These are phyloP conservation scores for Copidosoma floridanum DNA, from an alignment of 1,140 invertebrate genomes.

Conservation along the genomic window DNA sequence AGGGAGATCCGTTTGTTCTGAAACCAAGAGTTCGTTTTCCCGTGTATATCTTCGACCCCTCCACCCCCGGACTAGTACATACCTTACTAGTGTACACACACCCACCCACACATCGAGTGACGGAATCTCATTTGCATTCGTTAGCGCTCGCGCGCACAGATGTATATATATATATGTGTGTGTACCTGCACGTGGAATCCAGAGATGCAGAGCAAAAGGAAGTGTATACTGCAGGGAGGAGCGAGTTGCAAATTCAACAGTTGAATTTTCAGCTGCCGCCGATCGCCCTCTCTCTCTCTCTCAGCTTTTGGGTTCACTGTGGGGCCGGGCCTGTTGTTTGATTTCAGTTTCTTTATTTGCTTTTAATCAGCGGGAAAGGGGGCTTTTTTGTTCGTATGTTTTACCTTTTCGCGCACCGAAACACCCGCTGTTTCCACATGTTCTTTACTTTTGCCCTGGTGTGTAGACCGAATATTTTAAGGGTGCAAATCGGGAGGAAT, in stretches of 20 bases:
- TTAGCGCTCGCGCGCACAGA: conserved; percentile 6
- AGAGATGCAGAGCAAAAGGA: no score
- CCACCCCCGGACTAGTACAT: not conserved
- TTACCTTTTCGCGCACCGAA: no score
- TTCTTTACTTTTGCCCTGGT: no score
- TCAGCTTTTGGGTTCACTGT: not conserved
- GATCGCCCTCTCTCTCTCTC: not conserved
- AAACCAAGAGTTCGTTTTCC: conserved; percentile 13
- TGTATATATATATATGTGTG: no score
- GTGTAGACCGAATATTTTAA: no score
- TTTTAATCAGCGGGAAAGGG: no score
- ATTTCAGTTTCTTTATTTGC: no score
- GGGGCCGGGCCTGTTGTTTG: no score
- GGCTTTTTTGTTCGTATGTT: no score
- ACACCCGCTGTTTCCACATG: no score
- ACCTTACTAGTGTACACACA: not conserved
- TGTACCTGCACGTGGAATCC: no score
- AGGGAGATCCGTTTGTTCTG: conserved; percentile 12
- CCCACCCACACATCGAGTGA: not conserved
- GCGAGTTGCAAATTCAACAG: conserved; percentile 10
- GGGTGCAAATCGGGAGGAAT: no score
- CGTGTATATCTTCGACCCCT: not conserved
- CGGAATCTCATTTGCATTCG: conserved; percentile 25
- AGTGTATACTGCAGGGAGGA: not conserved
- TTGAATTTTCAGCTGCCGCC: not conserved